These are phyloP conservation scores for Myrmophylax atrothorax DNA, from an alignment of 2,113 vertebrate genomes.

Conservation along the genomic window DNA sequence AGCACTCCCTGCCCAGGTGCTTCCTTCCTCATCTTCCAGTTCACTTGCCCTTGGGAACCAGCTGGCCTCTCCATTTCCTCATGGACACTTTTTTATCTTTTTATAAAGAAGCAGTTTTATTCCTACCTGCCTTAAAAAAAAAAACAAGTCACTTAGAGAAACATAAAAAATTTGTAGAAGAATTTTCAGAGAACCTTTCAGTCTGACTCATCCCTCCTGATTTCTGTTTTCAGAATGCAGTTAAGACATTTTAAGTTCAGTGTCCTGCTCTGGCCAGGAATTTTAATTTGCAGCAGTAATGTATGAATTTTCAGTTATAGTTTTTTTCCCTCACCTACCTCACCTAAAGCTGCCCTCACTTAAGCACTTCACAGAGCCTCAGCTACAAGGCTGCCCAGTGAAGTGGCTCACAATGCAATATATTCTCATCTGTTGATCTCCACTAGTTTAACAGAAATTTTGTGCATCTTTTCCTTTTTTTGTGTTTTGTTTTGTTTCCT, in stretches of 20 bases:
- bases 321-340: neutral
- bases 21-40: neutral
- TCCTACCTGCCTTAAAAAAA: neutral
- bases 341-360: slow-evolving; percentile 42
- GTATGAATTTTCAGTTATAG: slow-evolving; percentile 33
- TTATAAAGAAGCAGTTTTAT: neutral
- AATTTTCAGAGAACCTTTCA: neutral
- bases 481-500: neutral
- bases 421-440: neutral
- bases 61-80: neutral
- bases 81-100: neutral
- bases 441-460: neutral
- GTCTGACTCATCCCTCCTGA: slow-evolving; percentile 22
- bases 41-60: neutral
- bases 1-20: neutral
- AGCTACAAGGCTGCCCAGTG: neutral
- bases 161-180: neutral
- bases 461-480: neutral
- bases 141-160: neutral
- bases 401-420: neutral
- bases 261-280: slow-evolving; percentile 26
- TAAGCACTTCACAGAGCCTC: slow-evolving; percentile 10
- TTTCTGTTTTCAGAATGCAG: slow-evolving; percentile 53
- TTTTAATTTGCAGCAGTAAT: slow-evolving; percentile 44
- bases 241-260: slow-evolving; percentile 48